Base-by-base conservation (phyloP, 2,113 vertebrate species). In the Marmota flaviventris region DNA sequence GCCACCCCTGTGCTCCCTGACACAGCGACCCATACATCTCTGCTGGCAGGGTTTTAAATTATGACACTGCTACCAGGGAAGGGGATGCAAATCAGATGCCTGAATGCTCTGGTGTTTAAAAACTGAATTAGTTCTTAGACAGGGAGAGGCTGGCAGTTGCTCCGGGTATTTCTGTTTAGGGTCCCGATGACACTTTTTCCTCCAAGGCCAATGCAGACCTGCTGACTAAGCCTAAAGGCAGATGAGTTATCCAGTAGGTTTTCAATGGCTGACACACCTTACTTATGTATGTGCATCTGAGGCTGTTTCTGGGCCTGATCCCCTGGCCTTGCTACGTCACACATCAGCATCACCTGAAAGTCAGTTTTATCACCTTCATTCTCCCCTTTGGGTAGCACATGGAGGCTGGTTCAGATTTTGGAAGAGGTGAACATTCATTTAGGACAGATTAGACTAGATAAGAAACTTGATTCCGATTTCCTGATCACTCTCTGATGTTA, bases 21-120 rank as follows among this genome's bases (percentile, higher is more conserved):
- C 95, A 51, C 0, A 8, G 79, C 5, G n/a, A 53, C 69, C 20
- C 96, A 93, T 67, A 29, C 87, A 76, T 95, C 94, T 86, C 95
- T 51, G 2, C 77, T 69, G 87, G 58, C 94, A 93, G 63, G 85
- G 56, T 37, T 88, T 37, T 90, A 96, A 98, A 96, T 97, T 97
- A 98, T 0, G 32, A 95, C 96, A 10, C 67, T 0, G 69, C 89
- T n/a, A 37, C 87, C 45, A 6, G 42, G 65, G 77, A 75, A 91
- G 20, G 51, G 69, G 91, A 94, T 96, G 97, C 79, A 97, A 97
- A 97, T 97, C 84, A 97, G 97, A 53, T 17, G 91, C 84, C 91
- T 92, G 83, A 73, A 58, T 39, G 89, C 89, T 53, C 89, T 76
- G 32, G 4, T 77, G 86, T 56, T 82, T 56, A 96, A 48, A 93